phyloP scores from a whole-genome alignment of 2,113 vertebrate species.

The Gorilla gorilla region DNA sequence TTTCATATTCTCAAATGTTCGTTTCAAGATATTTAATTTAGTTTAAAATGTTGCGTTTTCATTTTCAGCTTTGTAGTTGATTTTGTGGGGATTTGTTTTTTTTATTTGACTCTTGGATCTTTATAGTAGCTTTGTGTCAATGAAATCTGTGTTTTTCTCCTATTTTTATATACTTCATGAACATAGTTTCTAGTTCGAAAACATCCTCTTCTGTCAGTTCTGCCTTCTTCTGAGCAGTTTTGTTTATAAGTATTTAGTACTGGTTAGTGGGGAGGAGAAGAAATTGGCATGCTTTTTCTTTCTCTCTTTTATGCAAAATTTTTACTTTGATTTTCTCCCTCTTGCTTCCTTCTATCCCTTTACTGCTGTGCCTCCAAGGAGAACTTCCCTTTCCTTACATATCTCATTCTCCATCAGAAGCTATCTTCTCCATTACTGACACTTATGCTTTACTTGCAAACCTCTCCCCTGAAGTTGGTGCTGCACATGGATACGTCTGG shows the following conservation, averaged over 20 bases:
- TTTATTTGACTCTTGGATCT: background rate
- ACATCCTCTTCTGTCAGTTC: background rate
- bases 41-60: background rate
- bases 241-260: background rate
- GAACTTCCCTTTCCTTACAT: background rate
- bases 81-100: background rate
- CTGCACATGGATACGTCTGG: background rate
- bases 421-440: background rate
- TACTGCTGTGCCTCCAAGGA: background rate
- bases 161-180: background rate
- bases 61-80: background rate
- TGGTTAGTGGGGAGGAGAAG: background rate
- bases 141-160: background rate
- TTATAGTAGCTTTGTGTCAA: background rate
- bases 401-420: background rate
- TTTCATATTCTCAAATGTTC: background rate
- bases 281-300: background rate
- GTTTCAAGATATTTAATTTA: background rate
- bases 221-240: background rate
- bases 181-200: background rate
- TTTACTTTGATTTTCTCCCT: background rate
- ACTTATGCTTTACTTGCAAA: background rate
- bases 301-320: background rate
- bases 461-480: background rate
- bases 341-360: background rate